Base-by-base conservation (phyloP, 2,797 vertebrate genomes). In the Tragelaphus oryx region DNA sequence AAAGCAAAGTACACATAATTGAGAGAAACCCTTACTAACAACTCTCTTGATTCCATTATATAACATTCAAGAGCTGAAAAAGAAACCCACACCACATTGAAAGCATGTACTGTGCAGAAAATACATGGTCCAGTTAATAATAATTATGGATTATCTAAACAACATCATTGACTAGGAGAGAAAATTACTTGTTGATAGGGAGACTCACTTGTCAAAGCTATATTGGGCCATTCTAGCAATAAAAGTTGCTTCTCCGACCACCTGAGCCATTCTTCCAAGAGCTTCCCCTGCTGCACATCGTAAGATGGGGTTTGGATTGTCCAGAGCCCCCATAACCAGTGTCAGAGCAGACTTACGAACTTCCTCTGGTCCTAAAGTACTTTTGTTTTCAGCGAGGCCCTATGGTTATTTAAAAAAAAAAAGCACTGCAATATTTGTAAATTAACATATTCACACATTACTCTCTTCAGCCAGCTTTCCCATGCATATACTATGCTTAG, bases 371-470 rank as follows among this genome's bases (percentile, higher is more conserved):
- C 99, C 99, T 96, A 99, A 98, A 0, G 99, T 99, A 96, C 99
- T 99, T 98, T 99, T 99, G 98, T 99, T 99, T 98, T 99, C 99
- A 78, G 99, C 99, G 98, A 99, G 98, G 88, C 99, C 99, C 99
- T 99, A 93, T 2, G 95, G 22, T 17, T 18, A 92, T 60, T 86
- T 6, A 62, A 37, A 62, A n/a, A 84, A 30, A 90, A 81, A 52
- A 82, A 88, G 8, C 17, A 6, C 28, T 44, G 4, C 5, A 76
- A 71, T 71, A 60, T 75, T 85, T 80, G 16, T 76, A 94, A 92
- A 80, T 86, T 74, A 44, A 74, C 12, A 48, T 82, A 16, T 92
- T 93, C 7, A 37, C 18, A 85, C 0, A 78, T 65, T 92, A 60
- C 82, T 91, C 96, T 87, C 37, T 87, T 90, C 24, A 90, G n/a